Conservation (phyloP, 2,888 invertebrate species). For the Cataglyphis livida region DNA sequence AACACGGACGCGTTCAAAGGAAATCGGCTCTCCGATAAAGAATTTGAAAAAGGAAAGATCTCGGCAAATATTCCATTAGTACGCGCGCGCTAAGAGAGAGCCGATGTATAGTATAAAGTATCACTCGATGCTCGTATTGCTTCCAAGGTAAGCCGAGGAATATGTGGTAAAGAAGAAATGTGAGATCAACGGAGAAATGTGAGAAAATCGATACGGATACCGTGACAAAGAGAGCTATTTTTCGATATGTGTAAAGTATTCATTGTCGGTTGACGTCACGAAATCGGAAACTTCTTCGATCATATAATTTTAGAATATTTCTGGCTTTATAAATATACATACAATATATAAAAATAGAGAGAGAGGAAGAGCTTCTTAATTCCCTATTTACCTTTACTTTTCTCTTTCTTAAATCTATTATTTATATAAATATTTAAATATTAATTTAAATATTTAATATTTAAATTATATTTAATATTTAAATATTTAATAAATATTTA, state of each 20-base stretch:
- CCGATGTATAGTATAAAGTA: slow-evolving; percentile 45
- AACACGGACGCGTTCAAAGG: slow-evolving; percentile 25
- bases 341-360: neutral
- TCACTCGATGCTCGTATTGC: slow-evolving; percentile 48
- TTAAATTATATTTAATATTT: neutral
- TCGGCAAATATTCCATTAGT: slow-evolving; percentile 52
- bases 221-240: slow-evolving; percentile 74
- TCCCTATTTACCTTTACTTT: neutral
- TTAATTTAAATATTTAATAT: neutral
- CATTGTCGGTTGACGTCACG: neutral
- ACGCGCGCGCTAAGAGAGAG: slow-evolving; percentile 39
- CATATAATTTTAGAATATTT: neutral
- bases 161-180: slow-evolving; percentile 47
- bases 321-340: neutral
- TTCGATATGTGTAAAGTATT: slow-evolving; percentile 22
- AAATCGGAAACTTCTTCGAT: slow-evolving; percentile 16
- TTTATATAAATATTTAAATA: no score
- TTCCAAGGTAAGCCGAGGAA: slow-evolving; percentile 30
- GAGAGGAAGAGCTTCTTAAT: neutral
- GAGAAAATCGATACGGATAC: slow-evolving; percentile 71
- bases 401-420: neutral
- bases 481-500: neutral
- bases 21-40: slow-evolving; percentile 23
- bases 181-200: slow-evolving; percentile 32
- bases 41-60: slow-evolving; percentile 37